Conservation (phyloP, 2,797 vertebrate species). For the Fundulus diaphanus region DNA sequence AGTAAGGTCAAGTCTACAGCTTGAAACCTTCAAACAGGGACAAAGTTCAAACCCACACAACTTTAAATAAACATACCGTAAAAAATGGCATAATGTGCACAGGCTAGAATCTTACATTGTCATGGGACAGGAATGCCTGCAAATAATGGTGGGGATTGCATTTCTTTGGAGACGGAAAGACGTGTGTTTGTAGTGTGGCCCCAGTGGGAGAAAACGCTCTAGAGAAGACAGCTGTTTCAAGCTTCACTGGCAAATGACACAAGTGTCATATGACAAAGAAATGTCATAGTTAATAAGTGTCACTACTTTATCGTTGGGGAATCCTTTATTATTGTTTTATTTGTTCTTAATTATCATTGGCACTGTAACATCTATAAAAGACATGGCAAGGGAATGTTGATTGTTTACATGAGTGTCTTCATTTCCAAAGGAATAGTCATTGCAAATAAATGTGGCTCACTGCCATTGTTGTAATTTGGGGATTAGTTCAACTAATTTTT, state of each 20-base stretch:
- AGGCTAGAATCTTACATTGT: slow-evolving; percentile 45
- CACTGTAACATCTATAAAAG: slow-evolving; percentile 40
- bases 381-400: slow-evolving; percentile 21
- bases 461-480: neutral
- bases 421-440: slow-evolving; percentile 3
- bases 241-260: slow-evolving; percentile 48
- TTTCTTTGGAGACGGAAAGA: slow-evolving; percentile 33
- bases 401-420: neutral
- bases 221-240: slow-evolving; percentile 55
- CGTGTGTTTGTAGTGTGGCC: slow-evolving; percentile 27
- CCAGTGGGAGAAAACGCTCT: slow-evolving; percentile 28
- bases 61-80: slow-evolving; percentile 63
- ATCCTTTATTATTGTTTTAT: slow-evolving; percentile 37
- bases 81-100: slow-evolving; percentile 55
- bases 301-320: slow-evolving; percentile 48
- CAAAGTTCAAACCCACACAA: slow-evolving; percentile 25
- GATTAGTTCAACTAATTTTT: slow-evolving; percentile 36
- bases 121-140: slow-evolving; percentile 32
- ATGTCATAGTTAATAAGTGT: slow-evolving; percentile 66
- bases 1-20: slow-evolving; percentile 21
- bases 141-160: slow-evolving; percentile 46
- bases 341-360: slow-evolving; percentile 46
- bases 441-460: neutral
- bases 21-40: slow-evolving; percentile 67
- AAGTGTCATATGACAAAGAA: slow-evolving; percentile 35